A percentile compares a stretch with the other conserved stretches of the same genome.
Conservation (phyloP, 1,140 invertebrate genomes). For the Trinorchestia longiramus region DNA sequence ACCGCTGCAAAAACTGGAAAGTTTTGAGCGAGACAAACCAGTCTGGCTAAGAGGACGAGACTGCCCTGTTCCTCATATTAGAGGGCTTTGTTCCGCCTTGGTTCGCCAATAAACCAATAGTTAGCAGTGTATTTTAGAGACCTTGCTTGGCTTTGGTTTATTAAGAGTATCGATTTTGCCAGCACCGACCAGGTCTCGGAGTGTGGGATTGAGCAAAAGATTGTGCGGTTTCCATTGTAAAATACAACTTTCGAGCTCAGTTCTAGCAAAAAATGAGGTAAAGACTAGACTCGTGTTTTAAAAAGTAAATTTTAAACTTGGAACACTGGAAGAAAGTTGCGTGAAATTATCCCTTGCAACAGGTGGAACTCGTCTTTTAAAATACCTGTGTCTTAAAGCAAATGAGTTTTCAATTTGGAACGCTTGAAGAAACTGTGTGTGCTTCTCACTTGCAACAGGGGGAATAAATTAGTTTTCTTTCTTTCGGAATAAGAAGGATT, state of each 20-base stretch:
- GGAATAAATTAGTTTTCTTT: not conserved
- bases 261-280: not conserved
- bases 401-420: not conserved
- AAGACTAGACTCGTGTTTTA: too few relatives aligned
- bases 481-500: not conserved
- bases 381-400: too few relatives aligned
- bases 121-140: conserved; percentile 39
- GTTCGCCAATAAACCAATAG: conserved; percentile 20
- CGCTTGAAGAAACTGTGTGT: not conserved
- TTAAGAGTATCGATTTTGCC: conserved; percentile 46
- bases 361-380: too few relatives aligned
- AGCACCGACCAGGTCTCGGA: not conserved
- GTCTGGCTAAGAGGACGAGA: not conserved
- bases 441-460: not conserved
- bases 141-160: conserved; percentile 35
- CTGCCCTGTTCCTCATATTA: not conserved
- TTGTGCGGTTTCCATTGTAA: not conserved
- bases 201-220: not conserved
- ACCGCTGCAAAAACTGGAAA: not conserved
- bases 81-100: not conserved
- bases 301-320: too few relatives aligned
- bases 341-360: too few relatives aligned
- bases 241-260: not conserved
- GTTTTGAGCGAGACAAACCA: not conserved
- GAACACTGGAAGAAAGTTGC: too few relatives aligned